Base-by-base conservation (phyloP, 2,888 invertebrate species). In the Lysandra bellargus region DNA sequence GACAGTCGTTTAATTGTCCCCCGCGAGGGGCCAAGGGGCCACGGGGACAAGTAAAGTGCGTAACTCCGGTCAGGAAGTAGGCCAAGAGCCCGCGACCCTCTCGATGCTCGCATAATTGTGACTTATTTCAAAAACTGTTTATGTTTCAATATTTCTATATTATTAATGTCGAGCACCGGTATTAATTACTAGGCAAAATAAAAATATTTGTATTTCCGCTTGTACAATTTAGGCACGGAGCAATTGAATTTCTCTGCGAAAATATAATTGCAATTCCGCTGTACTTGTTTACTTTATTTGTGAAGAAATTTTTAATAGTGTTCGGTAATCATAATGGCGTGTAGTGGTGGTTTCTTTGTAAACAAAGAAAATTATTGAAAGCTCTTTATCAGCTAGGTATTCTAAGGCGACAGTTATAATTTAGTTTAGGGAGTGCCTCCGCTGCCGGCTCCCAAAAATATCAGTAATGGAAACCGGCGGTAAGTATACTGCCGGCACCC, bases 41-140 rank as follows among this genome's bases (percentile, higher is more conserved):
- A 64, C 7, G 64, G 30, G 69, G 14, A 33, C 33, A 69, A 69
- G 79, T 79, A 79, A 75, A 79, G 14, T 75, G 79, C 79, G 79
- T 79, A 60, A 79, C 79, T 60, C 33, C 75, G 49, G 75, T 64
- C 75, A 75, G 61, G 75, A 60, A 73, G 49, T 61, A 75, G 73
- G 75, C 61, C 75, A 75, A 79, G 69, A 69, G 79, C 75, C 75
- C 79, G 44, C 61, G 75, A 75, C 79, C 79, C 79, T 79, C 75
- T 79, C 79, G 79, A 79, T 79, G 74, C 60, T 64, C 79, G 78
- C 79, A 75, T 79, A 79, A 79, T 79, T 79, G 74, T 79, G 79
- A 79, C 79, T 79, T 79, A 79, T 79, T 79, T 79, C 61, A 79
- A 75, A 79, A 74, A 61, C 74, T 79, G 73, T 75, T 23, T 60